These are phyloP conservation scores for Drosophila pseudotakahashii DNA, from an alignment of 2,888 invertebrate species.

Conservation along the genomic window DNA sequence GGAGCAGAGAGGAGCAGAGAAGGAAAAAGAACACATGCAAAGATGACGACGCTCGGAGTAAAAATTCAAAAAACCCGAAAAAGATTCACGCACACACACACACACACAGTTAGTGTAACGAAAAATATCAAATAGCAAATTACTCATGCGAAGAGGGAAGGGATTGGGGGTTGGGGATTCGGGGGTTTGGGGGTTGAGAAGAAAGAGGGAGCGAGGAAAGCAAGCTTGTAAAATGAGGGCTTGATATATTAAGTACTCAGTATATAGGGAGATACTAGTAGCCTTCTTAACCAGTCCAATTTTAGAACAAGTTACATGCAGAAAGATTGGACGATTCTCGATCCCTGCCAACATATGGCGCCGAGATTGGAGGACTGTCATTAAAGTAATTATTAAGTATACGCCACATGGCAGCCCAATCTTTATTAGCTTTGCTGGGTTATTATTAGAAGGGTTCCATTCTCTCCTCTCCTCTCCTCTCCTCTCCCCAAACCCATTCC, in stretches of 20 bases:
- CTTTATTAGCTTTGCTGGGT: not conserved
- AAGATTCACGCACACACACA: slow-evolving; percentile 29
- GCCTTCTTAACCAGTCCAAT: not conserved
- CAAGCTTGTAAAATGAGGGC: not conserved
- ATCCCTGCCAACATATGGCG: slow-evolving; percentile 6
- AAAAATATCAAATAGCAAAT: slow-evolving; percentile 80
- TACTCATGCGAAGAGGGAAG: slow-evolving; percentile 68
- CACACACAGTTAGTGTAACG: not conserved
- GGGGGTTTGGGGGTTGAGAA: not conserved
- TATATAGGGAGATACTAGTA: too few relatives aligned
- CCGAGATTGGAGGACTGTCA: slow-evolving; percentile 10
- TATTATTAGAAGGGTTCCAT: not conserved
- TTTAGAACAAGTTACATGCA: not conserved
- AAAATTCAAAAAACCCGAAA: slow-evolving; percentile 60
- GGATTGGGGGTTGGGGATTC: not conserved
- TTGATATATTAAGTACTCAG: not conserved
- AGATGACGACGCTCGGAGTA: slow-evolving; percentile 25
- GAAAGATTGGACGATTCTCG: not conserved
- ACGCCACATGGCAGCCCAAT: slow-evolving; percentile 9
- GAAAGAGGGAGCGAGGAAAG: not conserved
- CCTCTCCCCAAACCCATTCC: too few relatives aligned
- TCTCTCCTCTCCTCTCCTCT: too few relatives aligned
- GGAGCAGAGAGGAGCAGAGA: not conserved
- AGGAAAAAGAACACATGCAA: slow-evolving; percentile 26
- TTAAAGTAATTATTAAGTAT: slow-evolving; percentile 39